Percentiles rank a stretch among this genome's conserved stretches.
Evolutionary conservation across 2,113 vertebrate genomes (phyloP).

Genomic region (Microtus oregoni): DNA sequence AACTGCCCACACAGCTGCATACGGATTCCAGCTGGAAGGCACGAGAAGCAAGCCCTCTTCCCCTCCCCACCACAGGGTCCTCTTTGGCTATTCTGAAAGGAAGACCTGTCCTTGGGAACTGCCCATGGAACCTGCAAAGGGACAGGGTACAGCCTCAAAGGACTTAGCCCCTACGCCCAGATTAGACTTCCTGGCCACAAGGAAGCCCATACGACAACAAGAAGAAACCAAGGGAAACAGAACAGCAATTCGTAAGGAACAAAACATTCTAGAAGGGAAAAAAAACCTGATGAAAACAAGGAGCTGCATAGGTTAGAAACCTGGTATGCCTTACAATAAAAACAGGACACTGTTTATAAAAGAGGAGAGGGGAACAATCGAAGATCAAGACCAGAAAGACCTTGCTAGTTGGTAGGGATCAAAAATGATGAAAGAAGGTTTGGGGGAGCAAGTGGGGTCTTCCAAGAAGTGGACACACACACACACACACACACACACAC

Average conservation of each 20-base stretch:
- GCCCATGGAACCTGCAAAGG: background rate
- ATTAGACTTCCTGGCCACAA: background rate
- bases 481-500: background rate
- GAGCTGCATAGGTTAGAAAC: background rate
- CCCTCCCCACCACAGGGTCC: background rate
- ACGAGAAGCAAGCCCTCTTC: background rate
- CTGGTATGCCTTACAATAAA: background rate
- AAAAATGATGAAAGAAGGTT: too few species aligned
- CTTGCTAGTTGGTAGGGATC: too few species aligned
- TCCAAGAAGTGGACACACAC: background rate
- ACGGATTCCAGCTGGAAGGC: background rate
- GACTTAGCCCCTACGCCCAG: background rate
- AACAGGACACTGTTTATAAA: background rate
- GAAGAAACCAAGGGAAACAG: background rate
- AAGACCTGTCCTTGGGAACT: background rate
- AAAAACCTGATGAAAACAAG: background rate
- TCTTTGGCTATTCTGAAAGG: background rate
- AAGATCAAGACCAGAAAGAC: too few species aligned
- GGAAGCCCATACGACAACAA: background rate
- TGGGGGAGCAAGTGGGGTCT: background rate
- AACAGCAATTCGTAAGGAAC: constrained; percentile 1
- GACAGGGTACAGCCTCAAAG: background rate
- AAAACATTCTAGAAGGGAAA: background rate
- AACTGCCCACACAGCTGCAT: too few species aligned
- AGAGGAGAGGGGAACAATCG: too few species aligned